These are phyloP conservation scores for Lepidonotus clava DNA, from an alignment of 2,888 invertebrate species.

Conservation along the genomic window DNA sequence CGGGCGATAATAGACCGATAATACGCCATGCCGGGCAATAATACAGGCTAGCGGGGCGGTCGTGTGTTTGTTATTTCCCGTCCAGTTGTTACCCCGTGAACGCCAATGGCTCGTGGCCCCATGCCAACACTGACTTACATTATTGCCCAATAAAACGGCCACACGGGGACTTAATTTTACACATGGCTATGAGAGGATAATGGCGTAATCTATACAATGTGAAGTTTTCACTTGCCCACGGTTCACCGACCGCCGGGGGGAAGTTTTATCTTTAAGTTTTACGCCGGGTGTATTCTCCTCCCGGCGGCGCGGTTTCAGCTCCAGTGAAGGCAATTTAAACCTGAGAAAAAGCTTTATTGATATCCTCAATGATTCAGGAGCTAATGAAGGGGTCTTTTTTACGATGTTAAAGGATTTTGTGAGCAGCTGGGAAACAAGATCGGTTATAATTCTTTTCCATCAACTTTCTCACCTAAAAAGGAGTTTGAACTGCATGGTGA, in stretches of 20 bases:
- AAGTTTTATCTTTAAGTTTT: constrained; percentile 5
- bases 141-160: constrained; percentile 44
- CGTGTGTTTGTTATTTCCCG: constrained; percentile 37
- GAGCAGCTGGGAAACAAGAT: too few species aligned
- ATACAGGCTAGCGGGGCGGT: neutral
- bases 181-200: constrained; percentile 42
- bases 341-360: constrained; percentile 1
- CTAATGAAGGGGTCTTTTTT: constrained; percentile 10
- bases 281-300: neutral
- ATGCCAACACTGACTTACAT: constrained; percentile 42
- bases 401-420: neutral
- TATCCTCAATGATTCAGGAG: neutral
- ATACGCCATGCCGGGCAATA: too few species aligned
- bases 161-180: constrained; percentile 35
- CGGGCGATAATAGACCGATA: too few species aligned
- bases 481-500: too few species aligned
- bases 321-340: neutral
- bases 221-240: neutral
- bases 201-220: constrained; percentile 28
- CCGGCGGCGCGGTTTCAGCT: neutral
- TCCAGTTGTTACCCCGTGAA: constrained; percentile 9
- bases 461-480: too few species aligned
- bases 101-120: constrained; percentile 39
- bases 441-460: too few species aligned
- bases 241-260: neutral